Base-by-base conservation (phyloP, 2,113 vertebrate genomes). In the Tichodroma muraria region DNA sequence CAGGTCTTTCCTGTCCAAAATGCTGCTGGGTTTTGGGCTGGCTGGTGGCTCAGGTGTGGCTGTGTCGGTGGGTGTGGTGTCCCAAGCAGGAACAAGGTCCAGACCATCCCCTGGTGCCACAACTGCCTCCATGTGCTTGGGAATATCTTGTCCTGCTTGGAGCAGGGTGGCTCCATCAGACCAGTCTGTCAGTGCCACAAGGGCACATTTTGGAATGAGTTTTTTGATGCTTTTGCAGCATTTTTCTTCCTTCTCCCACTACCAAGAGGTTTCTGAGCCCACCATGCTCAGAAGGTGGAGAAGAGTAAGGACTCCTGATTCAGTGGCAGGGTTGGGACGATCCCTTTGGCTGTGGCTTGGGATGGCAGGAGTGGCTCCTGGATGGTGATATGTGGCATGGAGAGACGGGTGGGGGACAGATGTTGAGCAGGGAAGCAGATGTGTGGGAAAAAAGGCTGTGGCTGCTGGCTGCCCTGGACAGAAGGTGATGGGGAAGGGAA, bases 1-100 rank as follows among this genome's bases (percentile, higher is more conserved):
- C 25, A 87, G 18, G 10, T 49, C 56, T 59, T 30, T 50, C 17
- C n/a, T 78, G 47, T 25, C 57, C 66, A 53, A 71, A 75, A 82
- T 16, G 13, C n/a, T n/a, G 38, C 23, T 71, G 80, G 8, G 2
- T 38, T 28, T 79, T 24, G 50, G n/a, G 59, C 56, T 73, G 80
- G 47, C 15, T 53, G 57, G n/a, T 53, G 52, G 13, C 65, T 79
- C 11, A 4, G 6, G 24, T 2, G 40, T 35, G 54, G 37, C 23
- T 0, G 2, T 11, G 44, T 68, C 0, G 1, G 6, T 38, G 31
- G 19, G 18, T 27, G 37, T 0, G 1, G 17, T 6, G 54, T 76
- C 15, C 13, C 1, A 3, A 35, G 47, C 19, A 56, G 70, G 44
- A 79, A 8, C 9, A 0, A 14, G 53, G 28, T 45, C 44, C 64